A percentile compares a stretch with the other conserved stretches of the same genome.
These are phyloP conservation scores for Panopea generosa DNA, from an alignment of 2,888 invertebrate species.

Conservation along the genomic window DNA sequence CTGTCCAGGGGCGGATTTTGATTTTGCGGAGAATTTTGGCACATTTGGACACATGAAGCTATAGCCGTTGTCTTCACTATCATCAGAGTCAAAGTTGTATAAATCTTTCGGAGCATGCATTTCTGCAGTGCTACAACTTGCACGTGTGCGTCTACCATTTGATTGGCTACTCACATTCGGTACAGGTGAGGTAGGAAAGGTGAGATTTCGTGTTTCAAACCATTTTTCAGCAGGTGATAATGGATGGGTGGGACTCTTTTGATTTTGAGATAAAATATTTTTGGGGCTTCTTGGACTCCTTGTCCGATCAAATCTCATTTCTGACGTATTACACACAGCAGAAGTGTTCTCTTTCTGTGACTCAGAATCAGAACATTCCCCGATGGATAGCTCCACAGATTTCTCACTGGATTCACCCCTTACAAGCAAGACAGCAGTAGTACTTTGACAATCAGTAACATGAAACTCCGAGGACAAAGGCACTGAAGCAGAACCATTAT, in stretches of 20 bases:
- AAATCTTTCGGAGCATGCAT: constrained; percentile 53
- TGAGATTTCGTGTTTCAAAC: constrained; percentile 53
- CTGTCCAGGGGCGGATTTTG: constrained; percentile 38
- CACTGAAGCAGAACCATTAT: constrained; percentile 40
- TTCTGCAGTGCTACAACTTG: constrained; percentile 45
- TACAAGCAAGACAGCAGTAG: constrained; percentile 7
- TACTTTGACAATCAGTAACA: constrained; percentile 20
- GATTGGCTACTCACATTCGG: constrained; percentile 40
- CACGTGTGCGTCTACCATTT: constrained; percentile 22
- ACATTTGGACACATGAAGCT: constrained; percentile 63
- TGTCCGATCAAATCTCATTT: constrained; percentile 43
- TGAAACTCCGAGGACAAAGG: constrained; percentile 29
- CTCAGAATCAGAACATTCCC: constrained; percentile 33
- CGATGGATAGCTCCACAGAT: constrained; percentile 3
- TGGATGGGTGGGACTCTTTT: constrained; percentile 54
- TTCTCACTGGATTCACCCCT: constrained; percentile 31
- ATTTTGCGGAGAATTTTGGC: constrained; percentile 53
- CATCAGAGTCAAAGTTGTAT: constrained; percentile 64
- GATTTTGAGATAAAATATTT: constrained; percentile 54
- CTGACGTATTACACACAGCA: constrained; percentile 9
- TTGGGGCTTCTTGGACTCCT: constrained; percentile 62
- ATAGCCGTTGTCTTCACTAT: constrained; percentile 61
- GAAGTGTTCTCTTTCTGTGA: constrained; percentile 61
- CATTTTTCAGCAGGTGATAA: constrained; percentile 46
- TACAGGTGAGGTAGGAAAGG: constrained; percentile 50